A percentile compares a stretch with the other conserved stretches of the same genome.
phyloP scores from a whole-genome alignment of 2,888 invertebrate species.

The Phania funesta region DNA sequence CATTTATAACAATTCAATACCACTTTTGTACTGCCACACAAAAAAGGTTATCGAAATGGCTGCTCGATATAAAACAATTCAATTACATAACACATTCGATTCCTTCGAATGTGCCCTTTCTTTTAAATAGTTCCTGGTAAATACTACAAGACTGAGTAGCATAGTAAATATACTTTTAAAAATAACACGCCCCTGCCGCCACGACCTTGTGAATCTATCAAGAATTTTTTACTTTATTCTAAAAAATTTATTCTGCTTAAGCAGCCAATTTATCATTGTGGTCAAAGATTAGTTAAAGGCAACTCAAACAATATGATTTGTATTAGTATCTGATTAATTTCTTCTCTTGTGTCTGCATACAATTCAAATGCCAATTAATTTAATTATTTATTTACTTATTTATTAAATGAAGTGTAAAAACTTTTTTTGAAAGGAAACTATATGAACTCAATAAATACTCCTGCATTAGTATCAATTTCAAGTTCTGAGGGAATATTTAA shows the following conservation, averaged over 20 bases:
- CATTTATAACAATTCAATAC: constrained; percentile 51
- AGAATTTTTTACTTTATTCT: constrained; percentile 55
- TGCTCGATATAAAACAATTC: background rate
- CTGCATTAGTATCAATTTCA: constrained; percentile 19
- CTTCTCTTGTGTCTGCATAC: constrained; percentile 43
- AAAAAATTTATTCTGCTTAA: constrained; percentile 70
- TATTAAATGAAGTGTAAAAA: constrained; percentile 51
- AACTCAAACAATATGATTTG: constrained; percentile 43
- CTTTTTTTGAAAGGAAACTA: constrained; percentile 28
- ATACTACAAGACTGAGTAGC: constrained; percentile 65
- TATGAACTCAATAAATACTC: constrained; percentile 15
- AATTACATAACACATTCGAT: constrained; percentile 21
- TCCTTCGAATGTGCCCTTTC: background rate
- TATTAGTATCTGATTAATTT: constrained; percentile 18
- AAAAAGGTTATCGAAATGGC: background rate
- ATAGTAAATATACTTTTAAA: constrained; percentile 51
- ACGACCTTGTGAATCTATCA: background rate
- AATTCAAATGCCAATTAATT: constrained; percentile 65
- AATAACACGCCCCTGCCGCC: background rate
- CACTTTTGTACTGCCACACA: background rate
- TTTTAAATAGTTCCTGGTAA: constrained; percentile 6
- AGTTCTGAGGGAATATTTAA: constrained; percentile 18
- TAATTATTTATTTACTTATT: constrained; percentile 58
- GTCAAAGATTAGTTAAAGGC: constrained; percentile 76
- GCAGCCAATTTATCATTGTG: constrained; percentile 78